phyloP scores from a whole-genome alignment of 2,888 invertebrate species.

The Camponotus fellah region DNA sequence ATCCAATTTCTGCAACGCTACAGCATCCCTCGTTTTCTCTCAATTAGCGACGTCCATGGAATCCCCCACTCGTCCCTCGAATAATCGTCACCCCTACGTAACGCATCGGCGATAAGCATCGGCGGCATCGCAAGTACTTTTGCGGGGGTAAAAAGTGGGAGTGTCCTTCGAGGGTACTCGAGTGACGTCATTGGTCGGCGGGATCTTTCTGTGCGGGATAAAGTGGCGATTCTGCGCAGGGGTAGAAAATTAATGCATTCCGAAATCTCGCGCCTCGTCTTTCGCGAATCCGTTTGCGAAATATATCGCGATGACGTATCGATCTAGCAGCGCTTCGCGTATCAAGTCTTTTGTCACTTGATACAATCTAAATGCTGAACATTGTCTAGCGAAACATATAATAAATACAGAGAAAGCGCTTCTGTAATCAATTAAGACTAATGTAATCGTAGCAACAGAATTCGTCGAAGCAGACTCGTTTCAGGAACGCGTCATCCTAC shows the following conservation, averaged over 20 bases:
- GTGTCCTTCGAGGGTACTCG: slow-evolving; percentile 67
- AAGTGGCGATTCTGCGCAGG: slow-evolving; percentile 70
- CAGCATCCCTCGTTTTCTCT: slow-evolving; percentile 51
- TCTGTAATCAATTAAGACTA: neutral
- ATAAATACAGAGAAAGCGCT: neutral
- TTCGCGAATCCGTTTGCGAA: slow-evolving; percentile 17
- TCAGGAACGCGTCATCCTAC: neutral
- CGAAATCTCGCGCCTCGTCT: neutral
- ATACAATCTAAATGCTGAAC: neutral
- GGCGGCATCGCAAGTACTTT: slow-evolving; percentile 51
- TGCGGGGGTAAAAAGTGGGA: slow-evolving; percentile 71
- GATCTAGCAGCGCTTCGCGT: neutral
- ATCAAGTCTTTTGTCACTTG: neutral
- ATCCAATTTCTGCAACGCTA: slow-evolving; percentile 20
- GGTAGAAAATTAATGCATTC: slow-evolving; percentile 66
- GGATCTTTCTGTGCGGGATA: slow-evolving; percentile 39
- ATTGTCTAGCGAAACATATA: neutral
- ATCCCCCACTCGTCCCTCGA: slow-evolving; percentile 24
- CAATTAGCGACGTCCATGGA: slow-evolving; percentile 61
- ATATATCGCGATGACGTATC: neutral
- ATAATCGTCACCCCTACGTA: slow-evolving; percentile 62
- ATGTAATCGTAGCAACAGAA: neutral
- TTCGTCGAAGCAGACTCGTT: neutral
- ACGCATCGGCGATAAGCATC: slow-evolving; percentile 69
- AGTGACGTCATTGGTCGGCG: slow-evolving; percentile 71